Base-by-base conservation (phyloP, 2,797 vertebrate species). In the Esox lucius region DNA sequence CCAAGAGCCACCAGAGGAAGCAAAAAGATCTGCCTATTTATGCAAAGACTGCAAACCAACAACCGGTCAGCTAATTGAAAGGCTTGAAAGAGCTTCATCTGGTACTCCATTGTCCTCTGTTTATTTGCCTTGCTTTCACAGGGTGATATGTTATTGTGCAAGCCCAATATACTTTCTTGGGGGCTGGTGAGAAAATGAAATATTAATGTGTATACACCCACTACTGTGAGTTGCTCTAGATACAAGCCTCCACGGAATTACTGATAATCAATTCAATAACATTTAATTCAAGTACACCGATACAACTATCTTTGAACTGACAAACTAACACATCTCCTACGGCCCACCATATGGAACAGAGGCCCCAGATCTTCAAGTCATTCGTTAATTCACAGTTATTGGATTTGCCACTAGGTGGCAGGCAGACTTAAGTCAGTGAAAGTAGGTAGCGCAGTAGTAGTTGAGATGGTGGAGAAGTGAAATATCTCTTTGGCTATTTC, bases 21-120 rank as follows among this genome's bases (percentile, higher is more conserved):
- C 68, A 79, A 85, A 65, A 16, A 48, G 62, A 82, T 74, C 53
- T 48, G 39, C 73, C 81, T 77, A 81, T 75, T 80, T 81, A 76
- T 71, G 65, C 2, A 53, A 56, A 76, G 76, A 81, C 48, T n/a
- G 69, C 65, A 80, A 78, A 53, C 16, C 51, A 4, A 16, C 51
- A 51, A 19, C 1, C 51, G 1, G 51, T 17, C 5, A n/a, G n/a
- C n/a, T n/a, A 51, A 53, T 53, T 19, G 51, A 53, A 19, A 17
- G 19, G 51, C 17, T 51, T 17, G 13, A 51, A 4, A 51, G 48
- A 51, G 48, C 48, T 51, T 51, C 13, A 51, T 51, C 49, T 19
- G 16, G 13, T 16, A 16, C 16, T 49, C 13, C 48, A 49, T 49
- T 49, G 12, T 16, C 48, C 2, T 53, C 51, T 2, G 17, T 17